Percentiles rank a stretch among this genome's conserved stretches.
Evolutionary conservation across 1,140 invertebrate genomes (phyloP).

Genomic region (Galleria mellonella): DNA sequence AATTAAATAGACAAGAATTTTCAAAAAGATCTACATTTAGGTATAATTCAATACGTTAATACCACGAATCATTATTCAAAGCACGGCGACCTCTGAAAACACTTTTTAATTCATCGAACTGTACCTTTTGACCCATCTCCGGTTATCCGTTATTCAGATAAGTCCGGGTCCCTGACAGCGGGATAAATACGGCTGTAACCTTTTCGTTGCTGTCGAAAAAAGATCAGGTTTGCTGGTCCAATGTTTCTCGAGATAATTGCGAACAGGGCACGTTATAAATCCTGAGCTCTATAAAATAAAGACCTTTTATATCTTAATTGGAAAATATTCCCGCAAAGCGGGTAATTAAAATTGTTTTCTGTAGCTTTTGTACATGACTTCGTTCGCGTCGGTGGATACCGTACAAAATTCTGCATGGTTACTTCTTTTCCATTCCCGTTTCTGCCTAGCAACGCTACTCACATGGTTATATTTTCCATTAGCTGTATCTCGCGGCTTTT

Average conservation of each 20-base stretch:
- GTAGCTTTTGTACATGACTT: too few species aligned
- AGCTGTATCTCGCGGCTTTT: too few species aligned
- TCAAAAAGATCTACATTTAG: too few species aligned
- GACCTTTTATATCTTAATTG: background rate
- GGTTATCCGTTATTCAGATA: background rate
- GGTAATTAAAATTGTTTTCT: too few species aligned
- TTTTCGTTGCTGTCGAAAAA: background rate
- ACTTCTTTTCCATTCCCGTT: too few species aligned
- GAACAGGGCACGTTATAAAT: constrained; percentile 1
- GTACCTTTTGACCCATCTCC: background rate
- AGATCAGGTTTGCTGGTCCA: background rate
- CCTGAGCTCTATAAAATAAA: background rate
- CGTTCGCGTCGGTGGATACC: too few species aligned
- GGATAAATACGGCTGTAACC: background rate
- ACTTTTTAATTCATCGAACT: constrained; percentile 1
- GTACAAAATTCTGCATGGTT: too few species aligned
- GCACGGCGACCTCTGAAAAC: background rate
- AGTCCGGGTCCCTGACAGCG: background rate
- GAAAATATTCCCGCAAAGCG: background rate
- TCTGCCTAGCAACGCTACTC: too few species aligned
- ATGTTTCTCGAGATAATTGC: constrained; percentile 1
- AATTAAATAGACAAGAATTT: too few species aligned
- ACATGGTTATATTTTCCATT: too few species aligned
- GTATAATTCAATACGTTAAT: too few species aligned
- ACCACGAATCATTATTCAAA: background rate